Percentiles rank a stretch among this genome's conserved stretches.
Conservation (phyloP, 2,797 vertebrate species). For the Malurus leucopterus region DNA sequence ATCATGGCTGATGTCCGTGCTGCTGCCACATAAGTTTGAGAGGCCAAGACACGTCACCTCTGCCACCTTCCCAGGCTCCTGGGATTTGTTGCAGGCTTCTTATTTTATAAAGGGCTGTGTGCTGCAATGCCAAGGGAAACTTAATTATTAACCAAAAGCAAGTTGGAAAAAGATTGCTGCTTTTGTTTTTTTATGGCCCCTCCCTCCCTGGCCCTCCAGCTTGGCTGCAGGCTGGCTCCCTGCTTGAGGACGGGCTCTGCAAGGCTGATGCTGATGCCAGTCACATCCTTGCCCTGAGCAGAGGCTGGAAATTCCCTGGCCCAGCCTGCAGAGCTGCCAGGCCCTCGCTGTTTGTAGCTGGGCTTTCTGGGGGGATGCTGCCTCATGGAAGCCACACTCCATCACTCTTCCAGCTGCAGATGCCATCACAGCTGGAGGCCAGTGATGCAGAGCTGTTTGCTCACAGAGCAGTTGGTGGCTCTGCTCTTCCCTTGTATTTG, state of each 20-base stretch:
- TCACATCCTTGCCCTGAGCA: not conserved
- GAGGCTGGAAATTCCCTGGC: not conserved
- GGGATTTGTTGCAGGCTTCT: not conserved
- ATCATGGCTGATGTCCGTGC: fast-evolving
- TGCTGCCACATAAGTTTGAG: fast-evolving
- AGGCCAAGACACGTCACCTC: fast-evolving
- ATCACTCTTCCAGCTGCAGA: not conserved
- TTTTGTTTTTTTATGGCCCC: not conserved
- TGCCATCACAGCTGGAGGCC: not conserved
- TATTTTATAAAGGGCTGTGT: not conserved
- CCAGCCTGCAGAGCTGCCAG: not conserved
- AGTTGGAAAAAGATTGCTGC: not conserved
- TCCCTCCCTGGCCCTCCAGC: not conserved
- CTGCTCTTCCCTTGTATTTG: not conserved
- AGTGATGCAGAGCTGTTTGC: not conserved
- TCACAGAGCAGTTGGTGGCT: not conserved
- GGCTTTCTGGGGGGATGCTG: not conserved
- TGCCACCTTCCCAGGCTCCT: not conserved
- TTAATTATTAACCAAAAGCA: not conserved
- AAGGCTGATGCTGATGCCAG: not conserved
- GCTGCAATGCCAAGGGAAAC: not conserved
- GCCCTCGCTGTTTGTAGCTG: not conserved
- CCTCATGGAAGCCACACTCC: not conserved
- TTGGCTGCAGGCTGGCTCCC: not conserved
- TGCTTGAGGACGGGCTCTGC: fast-evolving